These are phyloP conservation scores for Cryptocephalus moraei DNA, from an alignment of 2,888 invertebrate genomes.

Conservation along the genomic window DNA sequence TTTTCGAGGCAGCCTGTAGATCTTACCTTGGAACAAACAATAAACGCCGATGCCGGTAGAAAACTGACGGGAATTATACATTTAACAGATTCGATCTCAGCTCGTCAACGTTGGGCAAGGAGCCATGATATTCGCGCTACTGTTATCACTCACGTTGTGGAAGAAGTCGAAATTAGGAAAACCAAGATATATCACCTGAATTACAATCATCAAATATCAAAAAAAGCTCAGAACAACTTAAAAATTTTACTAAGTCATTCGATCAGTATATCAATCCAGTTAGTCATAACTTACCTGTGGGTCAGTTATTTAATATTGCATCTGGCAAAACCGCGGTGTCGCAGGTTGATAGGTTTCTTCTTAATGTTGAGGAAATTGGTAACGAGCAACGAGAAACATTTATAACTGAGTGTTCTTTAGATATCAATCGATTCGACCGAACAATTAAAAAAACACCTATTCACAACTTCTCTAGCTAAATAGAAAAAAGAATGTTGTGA, in stretches of 20 bases:
- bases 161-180: conserved; percentile 14
- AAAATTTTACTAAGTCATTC: not conserved
- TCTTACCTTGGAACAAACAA: conserved; percentile 26
- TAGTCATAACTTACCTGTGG: not conserved
- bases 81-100: not conserved
- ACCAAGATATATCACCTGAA: conserved; percentile 18
- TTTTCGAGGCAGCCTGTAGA: conserved; percentile 28
- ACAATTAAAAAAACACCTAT: no score
- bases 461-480: conserved; percentile 1
- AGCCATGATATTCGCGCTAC: conserved; percentile 16
- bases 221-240: not conserved
- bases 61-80: conserved; percentile 8
- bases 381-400: not conserved
- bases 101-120: not conserved
- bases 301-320: conserved; percentile 3
- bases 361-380: conserved; percentile 2
- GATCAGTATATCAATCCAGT: no score
- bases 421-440: no score
- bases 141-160: conserved; percentile 17
- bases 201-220: not conserved
- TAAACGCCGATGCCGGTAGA: conserved; percentile 24
- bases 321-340: conserved; percentile 1
- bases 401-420: no score
- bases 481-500: conserved; percentile 3
- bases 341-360: conserved; percentile 1